Evolutionary conservation across 2,797 vertebrate species (phyloP), one percentile per base, ranked within the genome.

Genomic region (Pseudochromis fuscus): DNA sequence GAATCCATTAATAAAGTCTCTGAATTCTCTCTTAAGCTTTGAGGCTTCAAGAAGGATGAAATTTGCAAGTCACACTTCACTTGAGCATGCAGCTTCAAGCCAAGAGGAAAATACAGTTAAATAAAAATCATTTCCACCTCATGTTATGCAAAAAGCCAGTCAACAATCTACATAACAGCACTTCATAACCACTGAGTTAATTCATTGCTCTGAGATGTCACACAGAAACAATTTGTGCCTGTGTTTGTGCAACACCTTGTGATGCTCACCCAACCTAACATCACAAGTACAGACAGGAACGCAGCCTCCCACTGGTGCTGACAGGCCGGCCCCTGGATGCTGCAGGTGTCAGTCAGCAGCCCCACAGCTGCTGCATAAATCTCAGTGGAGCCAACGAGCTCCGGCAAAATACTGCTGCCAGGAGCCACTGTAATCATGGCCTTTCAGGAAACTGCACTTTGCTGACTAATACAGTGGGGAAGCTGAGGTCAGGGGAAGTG

Each of bases 391-490:
- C 61, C 38, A 33, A 70, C 60, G 0, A 62, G 69, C 61, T 18
- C 42, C 3, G 1, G 48, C 45, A 48, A 83, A 76, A 79, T 61
- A 81, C 71, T 0, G 13, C 72, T 61, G 74, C 80, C 64, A 7
- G 37, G 55, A 49, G 46, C 38, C 1, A n/a, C 40, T 53, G 19
- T 57, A 52, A 76, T 77, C 67, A 51, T 4, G 61, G 74, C 75
- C 66, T 60, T 66, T 82, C 74, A 74, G 70, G 57, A 65, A 77
- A 57, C 16, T 1, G 61, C 61, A 28, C 63, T 75, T 56, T 71
- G 77, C 75, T 80, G 75, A 88, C 56, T 83, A 84, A 84, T 77
- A 72, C 42, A 16, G 71, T 18, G 35, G 46, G 67, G 68, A 69
- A 61, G 72, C 21, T 75, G 45, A 67, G 62, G 67, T 79, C 24